Evolutionary conservation across 2,888 invertebrate genomes (phyloP), one percentile per base, ranked within the genome.

Genomic region (Mesorhabditis sp.): DNA sequence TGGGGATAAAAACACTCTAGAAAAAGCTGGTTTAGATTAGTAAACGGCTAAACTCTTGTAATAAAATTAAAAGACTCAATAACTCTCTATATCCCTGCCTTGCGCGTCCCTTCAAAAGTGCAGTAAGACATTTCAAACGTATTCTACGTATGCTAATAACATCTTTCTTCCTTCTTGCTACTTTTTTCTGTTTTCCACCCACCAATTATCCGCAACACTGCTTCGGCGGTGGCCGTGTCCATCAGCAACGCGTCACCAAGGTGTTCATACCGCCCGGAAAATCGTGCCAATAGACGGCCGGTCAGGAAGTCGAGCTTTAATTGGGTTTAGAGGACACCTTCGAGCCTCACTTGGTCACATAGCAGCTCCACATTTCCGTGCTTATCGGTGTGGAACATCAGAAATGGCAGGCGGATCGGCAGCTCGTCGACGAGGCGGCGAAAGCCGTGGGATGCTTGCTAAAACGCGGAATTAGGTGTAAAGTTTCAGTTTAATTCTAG

Each of bases 171-270:
- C 28, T 28, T 28, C 28, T 28, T 28, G 28, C 28, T 28, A 28
- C 28, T 28, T 28, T 28, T 28, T 28, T 28, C 28, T 28, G 28
- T 28, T 28, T 28, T 28, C 28, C 28, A 28, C 58, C n/a, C 10
- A 50, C 58, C 58, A n/a, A 50, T 50, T 13, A 50, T 50, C n/a
- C n/a, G 58, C 7, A 50, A n/a, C n/a, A n/a, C 58, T 50, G 7
- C 10, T 13, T 50, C 7, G 58, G n/a, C 10, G n/a, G 58, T 50
- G 7, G 7, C 58, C n/a, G 7, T 10, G n/a, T 50, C n/a, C 58
- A 50, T 50, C 58, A n/a, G n/a, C 7, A 50, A n/a, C n/a, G 58
- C 58, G n/a, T 50, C 58, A n/a, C 58, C 58, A 13, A 50, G n/a
- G n/a, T 50, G 58, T 13, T 50, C 58, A n/a, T 13, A 50, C 7